Evolutionary conservation across 1,140 invertebrate species (phyloP), one percentile per base, ranked within the genome.

Genomic region (Penaeus chinensis): DNA sequence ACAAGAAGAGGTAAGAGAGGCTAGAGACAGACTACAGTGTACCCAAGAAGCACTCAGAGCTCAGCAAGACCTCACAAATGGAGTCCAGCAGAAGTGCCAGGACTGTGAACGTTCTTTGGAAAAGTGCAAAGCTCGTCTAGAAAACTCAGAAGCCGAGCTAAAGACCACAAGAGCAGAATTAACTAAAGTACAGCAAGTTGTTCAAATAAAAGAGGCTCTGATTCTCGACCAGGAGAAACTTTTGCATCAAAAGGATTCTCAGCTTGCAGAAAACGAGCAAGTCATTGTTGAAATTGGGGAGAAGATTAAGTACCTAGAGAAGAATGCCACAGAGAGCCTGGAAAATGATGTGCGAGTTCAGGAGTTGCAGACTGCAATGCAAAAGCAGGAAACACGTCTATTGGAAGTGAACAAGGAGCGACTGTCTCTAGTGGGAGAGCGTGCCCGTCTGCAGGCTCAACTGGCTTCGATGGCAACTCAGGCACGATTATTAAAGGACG

Each of bases 401-500:
- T 81, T 90, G 42, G 84, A 90, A 84, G 71, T 62, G 10, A 83
- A 82, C 27, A 66, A 88, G 69, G 83, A 90, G 37, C 71, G 85
- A 47, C 74, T 86, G n/a, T 76, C 79, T 47, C 61, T 86, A n/a
- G 54, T 80, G n/a, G 88, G 87, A 85, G 86, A 77, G 69, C 84
- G 74, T 60, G 83, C 76, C 42, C 78, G 61, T 61, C 62, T 63
- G n/a, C 80, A 81, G 22, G 77, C 76, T 47, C 82, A 80, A 54
- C 42, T 90, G 24, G 69, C 79, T n/a, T 89, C 82, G 19, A 69
- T 88, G 47, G 85, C 84, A 42, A 88, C 86, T 22, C 90, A 88
- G 13, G 87, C 84, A 27, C 88, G 83, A 24, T 92, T 93, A 71
- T 90, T 93, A 27, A 92, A 93, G 61, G 93, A 94, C 71, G 93